Percentiles rank a stretch among this genome's conserved stretches.
Conservation (phyloP, 2,113 vertebrate genomes). For the Corvus hawaiiensis region DNA sequence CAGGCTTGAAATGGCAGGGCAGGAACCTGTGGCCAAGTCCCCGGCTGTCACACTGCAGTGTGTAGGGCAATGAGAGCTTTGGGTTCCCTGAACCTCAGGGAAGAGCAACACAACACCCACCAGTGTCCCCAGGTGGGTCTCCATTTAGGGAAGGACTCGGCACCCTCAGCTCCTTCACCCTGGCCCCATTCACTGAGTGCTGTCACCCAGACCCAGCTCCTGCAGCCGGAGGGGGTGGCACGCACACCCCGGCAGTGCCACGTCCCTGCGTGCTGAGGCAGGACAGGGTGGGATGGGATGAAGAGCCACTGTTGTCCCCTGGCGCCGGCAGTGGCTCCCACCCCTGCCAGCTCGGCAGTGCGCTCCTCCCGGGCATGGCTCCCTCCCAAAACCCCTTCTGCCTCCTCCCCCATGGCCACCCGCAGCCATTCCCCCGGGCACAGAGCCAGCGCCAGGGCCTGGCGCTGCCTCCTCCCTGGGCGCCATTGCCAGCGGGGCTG, state of each 20-base stretch:
- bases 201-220: background rate
- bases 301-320: background rate
- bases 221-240: fast-evolving
- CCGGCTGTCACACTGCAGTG: fast-evolving
- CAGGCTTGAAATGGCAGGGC: background rate
- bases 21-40: background rate
- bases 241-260: fast-evolving
- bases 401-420: background rate
- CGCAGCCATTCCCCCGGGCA: background rate
- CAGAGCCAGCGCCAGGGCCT: background rate
- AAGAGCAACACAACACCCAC: background rate
- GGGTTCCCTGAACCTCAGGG: background rate
- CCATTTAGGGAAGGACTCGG: background rate
- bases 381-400: background rate
- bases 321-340: background rate
- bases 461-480: background rate
- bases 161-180: background rate
- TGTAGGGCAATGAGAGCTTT: background rate
- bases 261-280: fast-evolving
- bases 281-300: background rate
- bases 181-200: fast-evolving
- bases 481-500: background rate
- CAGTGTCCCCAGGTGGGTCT: background rate
- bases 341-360: background rate
- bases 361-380: background rate